Evolutionary conservation across 2,888 invertebrate species (phyloP).

Genomic region (Chrysotoxum bicinctum): DNA sequence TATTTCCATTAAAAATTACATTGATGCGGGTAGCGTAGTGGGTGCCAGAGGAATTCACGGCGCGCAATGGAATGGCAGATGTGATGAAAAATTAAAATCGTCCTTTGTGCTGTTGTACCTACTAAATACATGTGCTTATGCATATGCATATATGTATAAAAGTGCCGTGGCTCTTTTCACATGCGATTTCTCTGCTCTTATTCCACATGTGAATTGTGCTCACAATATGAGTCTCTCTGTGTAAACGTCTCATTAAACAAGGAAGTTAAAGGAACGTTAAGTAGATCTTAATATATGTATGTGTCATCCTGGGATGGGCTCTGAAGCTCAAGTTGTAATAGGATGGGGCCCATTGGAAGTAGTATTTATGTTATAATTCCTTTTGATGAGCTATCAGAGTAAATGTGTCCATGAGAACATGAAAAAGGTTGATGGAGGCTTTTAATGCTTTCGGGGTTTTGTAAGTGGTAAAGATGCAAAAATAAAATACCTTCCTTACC

Average conservation of each 20-base stretch:
- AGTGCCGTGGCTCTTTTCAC: constrained; percentile 42
- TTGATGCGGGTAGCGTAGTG: constrained; percentile 10
- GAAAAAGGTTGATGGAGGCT: constrained; percentile 9
- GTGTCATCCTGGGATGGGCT: neutral
- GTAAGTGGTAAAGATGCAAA: neutral
- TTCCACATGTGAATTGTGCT: constrained; percentile 44
- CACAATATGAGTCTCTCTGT: constrained; percentile 39
- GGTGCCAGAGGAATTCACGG: neutral
- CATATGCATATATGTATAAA: neutral
- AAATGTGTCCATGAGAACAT: constrained; percentile 11
- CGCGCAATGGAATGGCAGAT: constrained; percentile 25
- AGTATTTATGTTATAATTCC: constrained; percentile 27
- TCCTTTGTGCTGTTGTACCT: constrained; percentile 29
- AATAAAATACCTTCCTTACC: neutral
- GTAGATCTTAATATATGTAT: constrained; percentile 7
- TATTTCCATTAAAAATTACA: constrained; percentile 53
- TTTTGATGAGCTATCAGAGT: constrained; percentile 29
- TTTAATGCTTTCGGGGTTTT: constrained; percentile 1
- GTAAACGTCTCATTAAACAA: constrained; percentile 65
- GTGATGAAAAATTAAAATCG: constrained; percentile 57
- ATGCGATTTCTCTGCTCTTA: constrained; percentile 49
- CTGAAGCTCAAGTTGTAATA: neutral
- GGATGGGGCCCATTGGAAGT: constrained; percentile 13
- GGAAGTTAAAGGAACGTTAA: constrained; percentile 40
- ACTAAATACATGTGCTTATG: neutral